Evolutionary conservation across 2,797 vertebrate genomes (phyloP), one percentile per base, ranked within the genome.

Genomic region (Hozukius guyotensis): DNA sequence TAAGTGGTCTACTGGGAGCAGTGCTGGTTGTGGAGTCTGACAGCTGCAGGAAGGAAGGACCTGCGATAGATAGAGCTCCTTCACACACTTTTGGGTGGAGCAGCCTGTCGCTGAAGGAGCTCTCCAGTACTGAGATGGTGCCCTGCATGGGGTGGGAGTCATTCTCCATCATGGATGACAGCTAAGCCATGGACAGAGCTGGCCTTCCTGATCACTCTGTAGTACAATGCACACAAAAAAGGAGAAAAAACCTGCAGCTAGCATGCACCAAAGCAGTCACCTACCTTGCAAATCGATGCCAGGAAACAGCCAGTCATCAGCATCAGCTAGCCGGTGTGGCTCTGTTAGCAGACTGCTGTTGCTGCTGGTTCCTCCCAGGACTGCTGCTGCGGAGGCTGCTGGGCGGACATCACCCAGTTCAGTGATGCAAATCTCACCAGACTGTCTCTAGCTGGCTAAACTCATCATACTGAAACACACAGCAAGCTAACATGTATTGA

Each of bases 291-390:
- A 62, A 88, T 78, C 62, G 84, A 81, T 80, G 81, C 57, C 68
- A 84, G 85, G 88, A 91, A 93, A 92, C 57, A 86, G 87, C 90
- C 88, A 91, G 92, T 93, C 93, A 94, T 93, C 90, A 89, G 91
- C 81, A 85, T 75, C 69, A 77, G 92, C 86, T 90, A 90, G 86
- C 88, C 72, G 83, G 78, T 86, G 69, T 71, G 78, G 63, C 80
- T 85, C 70, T 57, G 84, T 89, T 90, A 93, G 89, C 87, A 82
- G 85, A 80, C 68, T 49, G 46, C 46, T 84, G 89, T 91, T 81
- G 87, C 46, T 84, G 89, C 92, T 81, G 87, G 24, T 76, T 89
- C 87, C 84, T 86, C 89, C 86, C 69, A 42, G 85, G 63, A 36
- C 64, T 83, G 88, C 78, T 83, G 91, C 78, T 83, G 91, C 90